Base-by-base conservation (phyloP, 2,113 vertebrate species). In the Upupa epops region DNA sequence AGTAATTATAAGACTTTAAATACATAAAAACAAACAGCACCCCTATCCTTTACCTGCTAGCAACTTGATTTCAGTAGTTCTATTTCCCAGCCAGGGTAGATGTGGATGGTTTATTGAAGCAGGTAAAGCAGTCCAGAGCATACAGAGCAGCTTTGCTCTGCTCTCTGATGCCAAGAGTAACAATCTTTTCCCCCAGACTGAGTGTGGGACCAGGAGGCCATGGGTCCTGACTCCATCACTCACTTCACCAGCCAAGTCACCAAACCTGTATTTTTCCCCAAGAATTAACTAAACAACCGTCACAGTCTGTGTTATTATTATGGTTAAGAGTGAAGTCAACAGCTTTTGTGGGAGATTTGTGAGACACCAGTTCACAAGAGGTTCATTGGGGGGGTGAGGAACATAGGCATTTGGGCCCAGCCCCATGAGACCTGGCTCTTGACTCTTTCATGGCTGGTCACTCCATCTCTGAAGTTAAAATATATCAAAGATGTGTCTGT, bases 261-360 rank as follows among this genome's bases (percentile, higher is more conserved):
- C 4, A 16, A 56, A 3, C 6, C 60, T 64, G 83, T 77, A 45
- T 73, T 89, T 64, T 45, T 70, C 70, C 59, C 52, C n/a, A 34
- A 34, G 77, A 85, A 52, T 65, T 92, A 84, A 70, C 78, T 51
- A 84, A 55, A 77, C 71, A 75, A 0, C 36, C 56, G 66, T 56
- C 61, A 4, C 51, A 48, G 91, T 73, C 94, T 91, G 82, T 76
- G 51, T 73, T 76, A 7, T 83, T 93, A 45, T 66, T 94, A 37
- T 48, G 2, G 2, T 61, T 45, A 4, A 0, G 18, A 51, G n/a
- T 22, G 25, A 72, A 75, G 59, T 55, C 88, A 73, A 73, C 90
- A 88, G 73, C 65, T 93, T 90, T 84, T 22, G 86, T 95, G 96
- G 71, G 96, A 95, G 93, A 94, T 6, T 37, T 16, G 58, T 51